Conservation (phyloP, 2,113 vertebrate species). For the Pardalotus punctatus region DNA sequence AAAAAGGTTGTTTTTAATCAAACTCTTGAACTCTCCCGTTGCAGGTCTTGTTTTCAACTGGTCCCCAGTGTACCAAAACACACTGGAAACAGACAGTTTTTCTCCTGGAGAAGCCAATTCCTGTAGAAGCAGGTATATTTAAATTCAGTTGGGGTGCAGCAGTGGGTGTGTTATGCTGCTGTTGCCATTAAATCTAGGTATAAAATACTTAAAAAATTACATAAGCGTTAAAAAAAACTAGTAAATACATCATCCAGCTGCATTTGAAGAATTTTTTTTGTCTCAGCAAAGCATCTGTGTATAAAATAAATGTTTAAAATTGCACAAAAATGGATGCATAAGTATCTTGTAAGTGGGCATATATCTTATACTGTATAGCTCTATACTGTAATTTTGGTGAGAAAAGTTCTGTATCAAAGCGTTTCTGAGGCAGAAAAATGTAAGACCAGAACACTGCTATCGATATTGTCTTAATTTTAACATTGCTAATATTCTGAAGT, state of each 20-base stretch:
- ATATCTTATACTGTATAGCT: neutral
- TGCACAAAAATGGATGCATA: neutral
- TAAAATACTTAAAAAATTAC: neutral
- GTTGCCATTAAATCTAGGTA: neutral
- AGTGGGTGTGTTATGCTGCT: neutral
- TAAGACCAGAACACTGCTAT: neutral
- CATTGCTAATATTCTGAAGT: neutral
- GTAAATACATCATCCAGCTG: neutral
- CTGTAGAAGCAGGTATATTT: conserved; percentile 83
- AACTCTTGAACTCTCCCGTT: conserved; percentile 65
- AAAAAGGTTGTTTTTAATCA: conserved; percentile 71
- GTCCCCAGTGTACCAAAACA: conserved; percentile 84
- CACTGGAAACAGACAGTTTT: conserved; percentile 97
- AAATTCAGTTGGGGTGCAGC: neutral
- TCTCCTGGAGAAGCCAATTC: conserved; percentile 85
- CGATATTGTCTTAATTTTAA: neutral
- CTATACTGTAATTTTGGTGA: neutral
- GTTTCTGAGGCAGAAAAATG: neutral
- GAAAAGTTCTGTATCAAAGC: neutral
- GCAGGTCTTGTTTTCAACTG: conserved; percentile 93
- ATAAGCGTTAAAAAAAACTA: neutral
- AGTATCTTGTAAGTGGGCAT: neutral
- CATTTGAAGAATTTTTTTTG: neutral
- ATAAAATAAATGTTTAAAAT: neutral
- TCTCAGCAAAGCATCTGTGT: neutral